These are phyloP conservation scores for Ooceraea biroi DNA, from an alignment of 1,140 invertebrate genomes.

Conservation along the genomic window DNA sequence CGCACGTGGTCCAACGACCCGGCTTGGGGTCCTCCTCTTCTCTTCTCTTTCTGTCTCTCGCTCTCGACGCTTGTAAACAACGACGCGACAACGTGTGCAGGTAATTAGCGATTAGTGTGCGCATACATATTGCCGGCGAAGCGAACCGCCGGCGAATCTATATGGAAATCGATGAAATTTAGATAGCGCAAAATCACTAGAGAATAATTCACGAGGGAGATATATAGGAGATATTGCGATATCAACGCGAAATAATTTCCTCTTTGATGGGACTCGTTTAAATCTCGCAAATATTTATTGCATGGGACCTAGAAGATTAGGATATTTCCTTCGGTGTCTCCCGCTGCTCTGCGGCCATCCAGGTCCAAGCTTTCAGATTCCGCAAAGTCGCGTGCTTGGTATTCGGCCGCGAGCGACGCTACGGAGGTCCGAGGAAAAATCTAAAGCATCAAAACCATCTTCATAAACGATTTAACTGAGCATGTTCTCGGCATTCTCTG, in stretches of 20 bases:
- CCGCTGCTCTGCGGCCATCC: not conserved
- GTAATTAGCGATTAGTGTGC: constrained; percentile 43
- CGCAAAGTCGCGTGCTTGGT: not conserved
- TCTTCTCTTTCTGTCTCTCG: too few species aligned
- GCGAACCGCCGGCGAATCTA: not conserved
- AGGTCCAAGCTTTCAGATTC: not conserved
- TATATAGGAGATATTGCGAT: too few species aligned
- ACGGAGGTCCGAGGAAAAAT: not conserved
- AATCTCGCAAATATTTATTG: constrained; percentile 8
- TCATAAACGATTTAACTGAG: not conserved
- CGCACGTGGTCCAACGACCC: constrained; percentile 56
- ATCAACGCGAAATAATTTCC: not conserved
- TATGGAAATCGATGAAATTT: constrained; percentile 30
- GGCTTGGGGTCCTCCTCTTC: not conserved
- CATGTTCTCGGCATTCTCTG: not conserved
- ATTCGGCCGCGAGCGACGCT: not conserved
- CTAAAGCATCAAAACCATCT: not conserved
- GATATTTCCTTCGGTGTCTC: not conserved
- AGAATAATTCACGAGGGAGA: too few species aligned
- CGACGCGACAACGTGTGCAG: constrained; percentile 19
- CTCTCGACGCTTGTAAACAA: constrained; percentile 62
- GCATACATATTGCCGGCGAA: not conserved
- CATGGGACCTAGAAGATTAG: not conserved
- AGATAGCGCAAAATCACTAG: not conserved
- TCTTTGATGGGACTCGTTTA: not conserved